These are phyloP conservation scores for Ptilodon capucinus DNA, from an alignment of 2,888 invertebrate genomes.

Conservation along the genomic window DNA sequence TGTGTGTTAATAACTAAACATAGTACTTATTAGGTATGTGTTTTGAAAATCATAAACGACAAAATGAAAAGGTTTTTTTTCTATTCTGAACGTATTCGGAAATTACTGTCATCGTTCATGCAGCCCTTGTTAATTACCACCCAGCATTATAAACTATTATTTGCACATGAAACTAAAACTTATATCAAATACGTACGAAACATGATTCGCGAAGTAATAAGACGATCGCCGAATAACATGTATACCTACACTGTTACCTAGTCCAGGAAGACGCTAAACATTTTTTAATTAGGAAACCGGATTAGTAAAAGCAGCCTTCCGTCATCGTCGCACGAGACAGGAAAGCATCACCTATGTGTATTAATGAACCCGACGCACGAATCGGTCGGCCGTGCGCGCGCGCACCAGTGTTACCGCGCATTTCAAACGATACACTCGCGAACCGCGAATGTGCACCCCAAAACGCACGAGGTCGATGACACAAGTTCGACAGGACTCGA, in stretches of 20 bases:
- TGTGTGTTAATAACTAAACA: too few relatives aligned
- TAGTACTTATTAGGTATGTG: too few relatives aligned
- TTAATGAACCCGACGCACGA: slow-evolving; percentile 74
- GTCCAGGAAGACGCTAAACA: slow-evolving; percentile 37
- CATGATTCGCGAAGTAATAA: slow-evolving; percentile 19
- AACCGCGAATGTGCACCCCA: slow-evolving; percentile 43
- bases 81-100: too few relatives aligned
- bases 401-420: slow-evolving; percentile 71
- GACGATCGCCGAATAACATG: slow-evolving; percentile 22
- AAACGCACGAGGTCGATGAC: slow-evolving; percentile 58
- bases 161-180: too few relatives aligned
- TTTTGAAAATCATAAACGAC: too few relatives aligned
- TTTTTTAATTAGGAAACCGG: slow-evolving; percentile 80
- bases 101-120: too few relatives aligned
- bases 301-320: slow-evolving; percentile 77
- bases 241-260: too few relatives aligned
- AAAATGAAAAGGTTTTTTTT: too few relatives aligned
- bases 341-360: slow-evolving; percentile 75
- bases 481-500: slow-evolving; percentile 31
- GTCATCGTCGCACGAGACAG: slow-evolving; percentile 68
- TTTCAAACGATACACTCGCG: slow-evolving; percentile 62
- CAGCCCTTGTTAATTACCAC: too few relatives aligned
- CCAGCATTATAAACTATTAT: too few relatives aligned
- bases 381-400: slow-evolving; percentile 52
- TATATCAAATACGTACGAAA: slow-evolving; percentile 16